Base-by-base conservation (phyloP, 2,113 vertebrate species). In the Regulus satrapa region DNA sequence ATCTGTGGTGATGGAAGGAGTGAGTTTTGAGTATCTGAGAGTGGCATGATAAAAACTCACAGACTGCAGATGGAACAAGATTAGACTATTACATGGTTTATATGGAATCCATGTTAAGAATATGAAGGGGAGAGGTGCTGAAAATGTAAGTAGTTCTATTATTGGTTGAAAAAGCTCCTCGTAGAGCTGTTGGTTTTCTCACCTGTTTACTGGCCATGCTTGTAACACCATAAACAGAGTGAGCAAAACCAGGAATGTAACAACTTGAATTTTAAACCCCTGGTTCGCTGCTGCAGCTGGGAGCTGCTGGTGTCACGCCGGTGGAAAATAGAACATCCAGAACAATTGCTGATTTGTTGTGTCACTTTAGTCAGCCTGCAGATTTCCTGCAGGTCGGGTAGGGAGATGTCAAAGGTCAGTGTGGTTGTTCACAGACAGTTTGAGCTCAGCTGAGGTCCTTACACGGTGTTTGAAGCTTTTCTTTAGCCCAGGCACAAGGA, bases 301-400 rank as follows among this genome's bases (percentile, higher is more conserved):
- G 85, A 89, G 52, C 78, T 76, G 66, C 90, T 66, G 67, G 40
- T 63, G 85, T 52, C 13, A 1, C 9, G 68, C 61, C 74, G 83
- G 8, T 92, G 64, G 89, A 81, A 87, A 95, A 85, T 0, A 24
- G 17, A n/a, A n/a, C n/a, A n/a, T 43, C 66, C 49, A 36, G 40
- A n/a, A 31, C 66, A 55, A 38, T 6, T 9, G 16, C 32, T 19
- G 13, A 18, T 51, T 9, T 59, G 24, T 55, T 84, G 41, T 38
- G 16, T 26, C 31, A 12, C 68, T n/a, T 31, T 5, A 63, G 36
- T 7, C 36, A 21, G 3, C 40, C 41, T 58, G 48, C 0, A 0
- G 40, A 9, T 86, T 67, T 94, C 83, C 91, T 91, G 85, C 83
- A 72, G 89, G 32, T 51, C 2, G 4, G 19, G 69, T 6, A 12